A percentile compares a stretch with the other conserved stretches of the same genome.
These are phyloP conservation scores for Apamea monoglypha DNA, from an alignment of 2,888 invertebrate species.

Conservation along the genomic window DNA sequence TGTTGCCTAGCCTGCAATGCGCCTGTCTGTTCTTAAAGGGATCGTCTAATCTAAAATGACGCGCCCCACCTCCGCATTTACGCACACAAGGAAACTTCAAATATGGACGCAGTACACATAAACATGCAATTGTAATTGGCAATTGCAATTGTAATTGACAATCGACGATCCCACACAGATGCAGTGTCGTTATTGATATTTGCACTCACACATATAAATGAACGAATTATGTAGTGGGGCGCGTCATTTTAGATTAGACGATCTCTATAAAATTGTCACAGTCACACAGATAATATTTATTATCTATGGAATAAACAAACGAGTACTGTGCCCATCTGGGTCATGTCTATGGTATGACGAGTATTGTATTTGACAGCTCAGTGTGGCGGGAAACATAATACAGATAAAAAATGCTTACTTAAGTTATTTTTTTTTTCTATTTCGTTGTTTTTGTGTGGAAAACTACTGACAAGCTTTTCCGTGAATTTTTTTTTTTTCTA, in stretches of 20 bases:
- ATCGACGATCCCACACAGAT: too few species aligned
- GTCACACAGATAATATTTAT: slow-evolving; percentile 43
- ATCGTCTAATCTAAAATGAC: too few species aligned
- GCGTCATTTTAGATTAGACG: too few species aligned
- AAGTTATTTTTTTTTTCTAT: not conserved
- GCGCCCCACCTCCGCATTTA: too few species aligned
- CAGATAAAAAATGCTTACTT: slow-evolving; percentile 24
- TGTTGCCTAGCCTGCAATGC: not conserved
- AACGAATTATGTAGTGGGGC: too few species aligned
- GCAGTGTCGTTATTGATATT: too few species aligned
- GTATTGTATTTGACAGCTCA: slow-evolving; percentile 52
- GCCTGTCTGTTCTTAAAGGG: slow-evolving; percentile 3
- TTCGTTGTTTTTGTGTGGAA: slow-evolving; percentile 9
- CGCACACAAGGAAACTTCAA: too few species aligned
- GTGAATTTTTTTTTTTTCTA: not conserved
- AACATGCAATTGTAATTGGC: too few species aligned
- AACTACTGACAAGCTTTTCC: not conserved
- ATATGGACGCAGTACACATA: too few species aligned
- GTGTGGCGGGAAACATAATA: slow-evolving; percentile 35
- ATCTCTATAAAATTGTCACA: slow-evolving; percentile 50
- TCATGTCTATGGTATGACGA: slow-evolving; percentile 41
- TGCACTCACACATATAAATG: too few species aligned
- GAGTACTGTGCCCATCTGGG: slow-evolving; percentile 46
- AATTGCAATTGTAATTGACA: too few species aligned
- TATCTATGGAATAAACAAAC: slow-evolving; percentile 46